Conservation (phyloP, 2,888 invertebrate species). For the Stratiomys singularior region DNA sequence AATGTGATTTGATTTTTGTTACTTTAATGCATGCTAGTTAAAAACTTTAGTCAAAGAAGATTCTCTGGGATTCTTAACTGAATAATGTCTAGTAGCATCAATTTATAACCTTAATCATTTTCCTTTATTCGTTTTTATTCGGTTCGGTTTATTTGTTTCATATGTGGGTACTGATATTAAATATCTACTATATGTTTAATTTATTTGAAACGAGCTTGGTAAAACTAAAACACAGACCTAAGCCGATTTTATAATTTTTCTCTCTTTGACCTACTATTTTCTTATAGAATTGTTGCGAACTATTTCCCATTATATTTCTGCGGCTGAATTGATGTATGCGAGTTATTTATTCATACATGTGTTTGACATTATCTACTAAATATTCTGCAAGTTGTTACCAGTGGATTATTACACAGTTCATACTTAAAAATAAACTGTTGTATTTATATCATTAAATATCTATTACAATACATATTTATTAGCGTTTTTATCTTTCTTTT, state of each 20-base stretch:
- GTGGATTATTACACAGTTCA: neutral
- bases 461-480: neutral
- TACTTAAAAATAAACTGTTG: slow-evolving; percentile 17
- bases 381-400: neutral
- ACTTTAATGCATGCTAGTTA: too few species aligned
- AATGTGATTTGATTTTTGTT: too few species aligned
- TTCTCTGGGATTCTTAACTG: too few species aligned
- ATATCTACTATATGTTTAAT: neutral
- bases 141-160: neutral
- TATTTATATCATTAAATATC: neutral
- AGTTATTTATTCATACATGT: slow-evolving; percentile 10
- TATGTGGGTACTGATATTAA: neutral
- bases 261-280: neutral
- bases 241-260: neutral
- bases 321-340: neutral
- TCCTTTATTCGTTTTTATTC: neutral
- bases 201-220: neutral
- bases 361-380: neutral
- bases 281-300: neutral
- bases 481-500: neutral
- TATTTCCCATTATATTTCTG: slow-evolving; percentile 11
- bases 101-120: neutral
- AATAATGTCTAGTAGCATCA: too few species aligned
- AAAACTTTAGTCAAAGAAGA: too few species aligned
- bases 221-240: neutral